A percentile compares a stretch with the other conserved stretches of the same genome.
phyloP scores from a whole-genome alignment of 1,140 invertebrate genomes.

The Drosophila sp. region DNA sequence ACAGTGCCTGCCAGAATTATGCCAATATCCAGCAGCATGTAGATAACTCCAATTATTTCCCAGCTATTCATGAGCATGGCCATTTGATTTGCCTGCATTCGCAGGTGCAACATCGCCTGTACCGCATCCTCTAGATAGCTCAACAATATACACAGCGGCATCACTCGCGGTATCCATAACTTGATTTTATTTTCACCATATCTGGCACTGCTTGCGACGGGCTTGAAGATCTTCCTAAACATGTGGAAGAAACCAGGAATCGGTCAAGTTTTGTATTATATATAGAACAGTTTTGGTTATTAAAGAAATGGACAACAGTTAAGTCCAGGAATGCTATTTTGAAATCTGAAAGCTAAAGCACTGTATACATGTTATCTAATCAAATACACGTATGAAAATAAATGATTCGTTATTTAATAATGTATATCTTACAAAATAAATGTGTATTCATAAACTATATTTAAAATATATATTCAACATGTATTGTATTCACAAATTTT shows the following conservation, averaged over 20 bases:
- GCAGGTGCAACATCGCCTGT: neutral
- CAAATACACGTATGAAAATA: no score
- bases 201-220: neutral
- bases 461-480: no score
- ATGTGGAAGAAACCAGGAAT: neutral
- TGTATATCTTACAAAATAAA: no score
- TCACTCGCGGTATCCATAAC: neutral
- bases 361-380: no score
- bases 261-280: no score
- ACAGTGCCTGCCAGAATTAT: constrained; percentile 7
- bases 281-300: no score
- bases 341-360: no score
- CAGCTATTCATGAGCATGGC: neutral
- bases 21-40: constrained; percentile 1
- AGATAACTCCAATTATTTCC: neutral
- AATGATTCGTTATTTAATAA: no score
- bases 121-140: constrained; percentile 7
- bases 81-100: neutral
- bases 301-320: neutral
- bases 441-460: no score
- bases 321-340: neutral
- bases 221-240: neutral
- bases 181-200: neutral
- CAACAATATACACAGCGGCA: constrained; percentile 1
- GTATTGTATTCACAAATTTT: no score